Conservation (phyloP, 2,888 invertebrate species). For the Gnatocerus cornutus region DNA sequence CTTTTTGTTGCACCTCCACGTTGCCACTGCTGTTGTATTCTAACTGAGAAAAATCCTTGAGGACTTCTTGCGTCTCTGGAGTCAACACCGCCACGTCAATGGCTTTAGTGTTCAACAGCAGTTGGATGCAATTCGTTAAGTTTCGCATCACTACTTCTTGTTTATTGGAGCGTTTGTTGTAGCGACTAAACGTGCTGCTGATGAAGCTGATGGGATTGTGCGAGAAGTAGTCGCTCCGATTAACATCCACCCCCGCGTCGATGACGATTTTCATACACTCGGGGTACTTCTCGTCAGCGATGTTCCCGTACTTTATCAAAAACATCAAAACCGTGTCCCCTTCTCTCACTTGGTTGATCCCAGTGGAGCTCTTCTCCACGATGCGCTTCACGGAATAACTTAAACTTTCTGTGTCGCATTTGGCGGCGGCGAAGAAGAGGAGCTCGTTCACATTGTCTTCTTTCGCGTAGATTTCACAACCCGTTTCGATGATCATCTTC, state of each 20-base stretch:
- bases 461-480: constrained; percentile 31
- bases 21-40: neutral
- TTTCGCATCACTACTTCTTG: constrained; percentile 11
- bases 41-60: neutral
- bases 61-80: neutral
- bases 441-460: constrained; percentile 32
- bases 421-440: constrained; percentile 45
- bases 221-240: constrained; percentile 71
- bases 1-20: neutral
- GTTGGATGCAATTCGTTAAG: constrained; percentile 25
- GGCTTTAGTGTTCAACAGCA: constrained; percentile 22
- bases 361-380: constrained; percentile 2
- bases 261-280: constrained; percentile 74
- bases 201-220: constrained; percentile 47
- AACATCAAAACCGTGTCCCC: constrained; percentile 39
- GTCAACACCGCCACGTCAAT: constrained; percentile 9
- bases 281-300: constrained; percentile 65
- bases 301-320: constrained; percentile 42
- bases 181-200: neutral
- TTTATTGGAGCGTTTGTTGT: constrained; percentile 13
- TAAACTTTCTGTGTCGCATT: constrained; percentile 30
- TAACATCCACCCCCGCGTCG: constrained; percentile 74
- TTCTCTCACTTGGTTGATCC: constrained; percentile 42
- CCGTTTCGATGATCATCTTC: constrained; percentile 34
- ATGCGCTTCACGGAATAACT: constrained; percentile 19